Conservation (phyloP, 2,888 invertebrate genomes). For the Torymus aiolomorphi region DNA sequence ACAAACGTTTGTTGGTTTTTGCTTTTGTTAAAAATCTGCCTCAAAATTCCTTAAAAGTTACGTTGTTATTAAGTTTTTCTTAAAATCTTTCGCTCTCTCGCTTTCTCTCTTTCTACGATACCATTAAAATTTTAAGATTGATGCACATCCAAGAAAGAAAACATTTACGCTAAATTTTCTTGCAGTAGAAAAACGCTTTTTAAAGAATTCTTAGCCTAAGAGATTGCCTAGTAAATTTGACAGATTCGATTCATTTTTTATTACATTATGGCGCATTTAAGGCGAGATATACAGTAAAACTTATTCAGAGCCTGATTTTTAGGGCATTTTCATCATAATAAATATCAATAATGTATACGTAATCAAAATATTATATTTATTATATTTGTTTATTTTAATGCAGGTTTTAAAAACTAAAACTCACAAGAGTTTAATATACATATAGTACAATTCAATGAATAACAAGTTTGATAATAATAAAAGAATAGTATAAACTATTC, state of each 20-base stretch:
- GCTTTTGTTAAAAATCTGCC: conserved; percentile 48
- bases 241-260: conserved; percentile 26
- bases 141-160: conserved; percentile 36
- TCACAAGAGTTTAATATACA: too few species aligned
- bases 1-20: conserved; percentile 20
- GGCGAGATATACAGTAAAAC: conserved; percentile 25
- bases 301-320: conserved; percentile 1
- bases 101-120: not conserved
- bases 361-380: too few species aligned
- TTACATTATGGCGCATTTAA: conserved; percentile 22
- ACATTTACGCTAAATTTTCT: conserved; percentile 34
- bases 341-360: too few species aligned
- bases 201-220: conserved; percentile 32
- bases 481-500: not conserved
- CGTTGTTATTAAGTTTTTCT: not conserved
- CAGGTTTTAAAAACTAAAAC: too few species aligned
- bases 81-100: conserved; percentile 14
- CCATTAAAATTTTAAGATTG: conserved; percentile 27
- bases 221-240: conserved; percentile 39
- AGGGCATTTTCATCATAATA: too few species aligned
- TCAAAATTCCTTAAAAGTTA: conserved; percentile 50
- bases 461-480: not conserved
- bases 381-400: too few species aligned
- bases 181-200: conserved; percentile 38
- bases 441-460: not conserved